Base-by-base conservation (phyloP, 2,888 invertebrate species). In the Drosophila robusta region DNA sequence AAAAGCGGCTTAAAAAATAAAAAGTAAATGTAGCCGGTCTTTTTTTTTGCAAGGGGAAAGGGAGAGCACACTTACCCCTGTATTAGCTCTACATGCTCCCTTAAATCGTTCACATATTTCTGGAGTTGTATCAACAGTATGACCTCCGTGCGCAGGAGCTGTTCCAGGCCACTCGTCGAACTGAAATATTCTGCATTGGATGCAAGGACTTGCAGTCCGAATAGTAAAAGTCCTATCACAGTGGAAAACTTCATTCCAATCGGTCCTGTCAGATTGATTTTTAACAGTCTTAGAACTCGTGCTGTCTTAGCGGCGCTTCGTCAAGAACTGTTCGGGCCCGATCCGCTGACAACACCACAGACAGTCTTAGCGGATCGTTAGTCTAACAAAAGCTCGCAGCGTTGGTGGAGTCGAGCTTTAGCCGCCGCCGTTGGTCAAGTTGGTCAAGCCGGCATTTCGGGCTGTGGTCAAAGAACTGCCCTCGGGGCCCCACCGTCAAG, bases 121-220 rank as follows among this genome's bases (percentile, higher is more conserved):
- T 91, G 87, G 44, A 91, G 78, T 46, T 92, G 83, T 11, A 61
- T 45, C 54, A 91, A 11, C 6, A 92, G 70, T 0, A 81, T 64
- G 7, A 78, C 60, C 61, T 91, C 91, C 9, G 91, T 91, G 52
- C 78, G 71, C 1, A 89, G 61, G n/a, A 91, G 70, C 44, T 87
- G 75, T 58, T 90, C 91, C 74, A 91, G 70, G 0, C 90, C 89
- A 12, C 85, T 80, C 2, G 87, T 78, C 4, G 91, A 90, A 6
- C 91, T 88, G 42, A 82, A 91, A 41, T 77, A 85, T 82, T 92
- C 79, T 78, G 71, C 89, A 44, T 50, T 55, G 18, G 41, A 42
- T 18, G 62, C 62, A 8, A 63, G 41, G 22, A 69, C 16, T 32
- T 75, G 80, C 24, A 71, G 11, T 8, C 38, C 44, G 14, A 70